These are phyloP conservation scores for Sylvilagus bachmani DNA, from an alignment of 2,113 vertebrate species.

Conservation along the genomic window DNA sequence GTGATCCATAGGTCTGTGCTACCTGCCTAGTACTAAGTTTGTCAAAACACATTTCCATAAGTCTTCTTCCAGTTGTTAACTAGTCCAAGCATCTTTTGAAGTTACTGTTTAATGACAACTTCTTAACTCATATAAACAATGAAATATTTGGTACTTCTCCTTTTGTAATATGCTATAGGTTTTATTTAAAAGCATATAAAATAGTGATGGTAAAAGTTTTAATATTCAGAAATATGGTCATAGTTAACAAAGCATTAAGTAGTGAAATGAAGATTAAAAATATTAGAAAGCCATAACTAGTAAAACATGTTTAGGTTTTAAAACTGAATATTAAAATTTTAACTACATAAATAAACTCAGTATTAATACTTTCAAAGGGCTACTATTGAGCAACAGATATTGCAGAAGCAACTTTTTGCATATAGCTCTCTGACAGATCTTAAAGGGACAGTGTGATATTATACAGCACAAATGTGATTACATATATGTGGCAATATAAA, in stretches of 20 bases:
- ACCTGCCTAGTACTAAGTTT: constrained; percentile 27
- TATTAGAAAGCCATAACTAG: constrained; percentile 57
- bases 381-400: neutral
- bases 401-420: constrained; percentile 25
- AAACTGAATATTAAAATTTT: constrained; percentile 33
- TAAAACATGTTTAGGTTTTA: constrained; percentile 52
- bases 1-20: neutral
- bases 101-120: constrained; percentile 37
- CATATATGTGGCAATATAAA: constrained; percentile 36
- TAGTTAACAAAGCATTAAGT: constrained; percentile 51
- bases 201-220: constrained; percentile 66
- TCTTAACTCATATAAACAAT: constrained; percentile 56
- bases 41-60: neutral
- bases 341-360: constrained; percentile 43
- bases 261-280: constrained; percentile 61
- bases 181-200: constrained; percentile 71
- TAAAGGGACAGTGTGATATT: neutral
- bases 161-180: constrained; percentile 55
- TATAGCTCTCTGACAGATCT: constrained; percentile 23
- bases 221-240: constrained; percentile 64
- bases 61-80: constrained; percentile 38
- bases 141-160: constrained; percentile 63
- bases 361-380: constrained; percentile 46
- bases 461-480: neutral
- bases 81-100: constrained; percentile 17